Evolutionary conservation across 2,888 invertebrate species (phyloP).

Genomic region (Empis stercorea): DNA sequence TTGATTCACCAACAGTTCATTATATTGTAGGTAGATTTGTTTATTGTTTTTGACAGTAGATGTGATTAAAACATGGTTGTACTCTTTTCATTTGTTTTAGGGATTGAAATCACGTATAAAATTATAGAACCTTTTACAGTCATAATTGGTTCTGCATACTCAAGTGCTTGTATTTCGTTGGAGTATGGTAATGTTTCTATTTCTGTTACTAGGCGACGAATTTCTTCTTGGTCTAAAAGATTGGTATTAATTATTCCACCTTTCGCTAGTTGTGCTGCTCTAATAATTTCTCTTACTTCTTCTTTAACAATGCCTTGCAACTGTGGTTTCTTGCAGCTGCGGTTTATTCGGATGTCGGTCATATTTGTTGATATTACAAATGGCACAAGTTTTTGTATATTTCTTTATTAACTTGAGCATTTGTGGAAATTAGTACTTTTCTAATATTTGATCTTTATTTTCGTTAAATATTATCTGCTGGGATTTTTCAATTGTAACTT

Average conservation of each 20-base stretch:
- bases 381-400: too few relatives aligned
- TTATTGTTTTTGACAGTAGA: neutral
- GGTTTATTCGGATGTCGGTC: too few relatives aligned
- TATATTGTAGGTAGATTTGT: neutral
- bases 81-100: constrained; percentile 3
- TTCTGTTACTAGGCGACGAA: constrained; percentile 5
- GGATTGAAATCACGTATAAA: constrained; percentile 8
- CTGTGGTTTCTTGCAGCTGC: too few relatives aligned
- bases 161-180: constrained; percentile 11
- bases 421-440: too few relatives aligned
- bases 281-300: constrained; percentile 8
- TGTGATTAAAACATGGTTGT: too few relatives aligned
- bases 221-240: too few relatives aligned
- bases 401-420: too few relatives aligned
- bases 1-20: neutral
- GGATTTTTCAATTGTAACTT: neutral
- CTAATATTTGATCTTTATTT: too few relatives aligned
- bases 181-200: constrained; percentile 11
- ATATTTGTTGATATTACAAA: neutral
- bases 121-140: constrained; percentile 11
- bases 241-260: too few relatives aligned
- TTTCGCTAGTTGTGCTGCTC: constrained; percentile 9
- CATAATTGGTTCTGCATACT: constrained; percentile 11
- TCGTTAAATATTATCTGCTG: too few relatives aligned
- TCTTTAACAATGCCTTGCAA: constrained; percentile 6